Evolutionary conservation across 23 tunicate species (phyloP).

Genomic region (Halocynthia roretzi): DNA sequence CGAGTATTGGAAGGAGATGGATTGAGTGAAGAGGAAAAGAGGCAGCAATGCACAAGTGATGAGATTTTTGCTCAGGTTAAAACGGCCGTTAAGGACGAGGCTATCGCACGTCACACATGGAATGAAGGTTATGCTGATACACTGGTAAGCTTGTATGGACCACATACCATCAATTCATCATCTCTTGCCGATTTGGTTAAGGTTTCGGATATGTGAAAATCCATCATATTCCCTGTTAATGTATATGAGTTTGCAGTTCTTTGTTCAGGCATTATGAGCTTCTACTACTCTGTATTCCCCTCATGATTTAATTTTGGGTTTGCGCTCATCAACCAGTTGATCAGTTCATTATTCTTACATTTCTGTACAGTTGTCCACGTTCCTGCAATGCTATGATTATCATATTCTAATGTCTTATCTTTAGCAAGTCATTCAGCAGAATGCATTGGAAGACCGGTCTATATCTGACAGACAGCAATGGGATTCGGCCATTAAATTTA

Average conservation of each 20-base stretch:
- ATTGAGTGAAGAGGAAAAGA: conserved; percentile 15
- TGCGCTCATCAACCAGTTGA: too few relatives aligned
- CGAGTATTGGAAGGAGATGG: conserved; percentile 36
- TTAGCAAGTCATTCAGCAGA: conserved; percentile 56
- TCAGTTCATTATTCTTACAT: too few relatives aligned
- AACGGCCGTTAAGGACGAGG: conserved; percentile 60
- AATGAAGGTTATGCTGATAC: conserved; percentile 68
- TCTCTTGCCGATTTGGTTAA: too few relatives aligned
- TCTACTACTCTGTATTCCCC: too few relatives aligned
- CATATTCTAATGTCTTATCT: neutral
- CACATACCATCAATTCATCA: too few relatives aligned
- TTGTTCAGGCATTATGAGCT: too few relatives aligned
- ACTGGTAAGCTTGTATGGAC: conserved; percentile 14
- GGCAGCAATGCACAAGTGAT: conserved; percentile 13
- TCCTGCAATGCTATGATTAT: too few relatives aligned
- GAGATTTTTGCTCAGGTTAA: conserved; percentile 49
- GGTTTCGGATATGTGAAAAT: too few relatives aligned
- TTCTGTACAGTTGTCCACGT: too few relatives aligned
- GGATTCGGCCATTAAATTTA: conserved; percentile 78
- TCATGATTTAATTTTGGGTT: too few relatives aligned
- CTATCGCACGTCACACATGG: conserved; percentile 77
- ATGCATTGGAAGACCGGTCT: conserved; percentile 80
- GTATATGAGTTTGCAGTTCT: too few relatives aligned
- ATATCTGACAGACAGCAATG: conserved; percentile 78
- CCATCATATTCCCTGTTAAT: too few relatives aligned